Conservation (phyloP, 2,797 vertebrate genomes). For the Mus caroli region DNA sequence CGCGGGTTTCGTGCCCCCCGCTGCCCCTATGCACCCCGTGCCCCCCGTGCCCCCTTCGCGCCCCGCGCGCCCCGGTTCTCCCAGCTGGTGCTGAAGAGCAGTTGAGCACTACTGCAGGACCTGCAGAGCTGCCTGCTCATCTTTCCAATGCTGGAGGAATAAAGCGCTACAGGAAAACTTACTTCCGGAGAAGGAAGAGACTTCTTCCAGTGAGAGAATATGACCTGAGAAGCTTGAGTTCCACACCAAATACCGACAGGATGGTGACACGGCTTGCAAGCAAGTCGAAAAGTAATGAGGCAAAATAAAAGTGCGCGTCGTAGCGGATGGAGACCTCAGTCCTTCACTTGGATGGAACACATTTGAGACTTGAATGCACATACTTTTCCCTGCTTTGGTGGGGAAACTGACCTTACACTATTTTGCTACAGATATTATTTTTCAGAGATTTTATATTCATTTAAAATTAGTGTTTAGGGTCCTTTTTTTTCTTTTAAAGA, state of each 20-base stretch:
- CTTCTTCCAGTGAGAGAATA: constrained; percentile 69
- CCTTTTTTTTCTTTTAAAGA: constrained; percentile 74
- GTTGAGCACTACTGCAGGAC: neutral
- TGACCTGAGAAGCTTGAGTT: constrained; percentile 77
- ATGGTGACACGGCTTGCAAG: constrained; percentile 66
- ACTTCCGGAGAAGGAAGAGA: constrained; percentile 70
- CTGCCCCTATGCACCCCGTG: too few species aligned
- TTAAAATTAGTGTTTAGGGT: constrained; percentile 83
- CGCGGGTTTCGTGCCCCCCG: too few species aligned
- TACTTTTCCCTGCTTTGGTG: constrained; percentile 75
- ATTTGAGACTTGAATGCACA: constrained; percentile 74
- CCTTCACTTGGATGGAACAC: constrained; percentile 65
- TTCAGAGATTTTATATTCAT: constrained; percentile 85
- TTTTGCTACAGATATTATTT: constrained; percentile 84
- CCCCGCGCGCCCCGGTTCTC: constrained; percentile 52
- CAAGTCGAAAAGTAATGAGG: constrained; percentile 17
- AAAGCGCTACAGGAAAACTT: constrained; percentile 37
- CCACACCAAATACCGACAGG: constrained; percentile 72
- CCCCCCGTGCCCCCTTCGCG: too few species aligned
- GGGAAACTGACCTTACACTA: constrained; percentile 83
- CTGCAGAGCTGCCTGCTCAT: constrained; percentile 70
- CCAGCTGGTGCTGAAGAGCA: constrained; percentile 76
- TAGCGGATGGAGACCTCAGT: constrained; percentile 59
- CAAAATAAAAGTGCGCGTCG: constrained; percentile 9
- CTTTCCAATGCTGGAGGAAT: constrained; percentile 72